Conservation (phyloP, 2,113 vertebrate genomes). For the Microcebus murinus region DNA sequence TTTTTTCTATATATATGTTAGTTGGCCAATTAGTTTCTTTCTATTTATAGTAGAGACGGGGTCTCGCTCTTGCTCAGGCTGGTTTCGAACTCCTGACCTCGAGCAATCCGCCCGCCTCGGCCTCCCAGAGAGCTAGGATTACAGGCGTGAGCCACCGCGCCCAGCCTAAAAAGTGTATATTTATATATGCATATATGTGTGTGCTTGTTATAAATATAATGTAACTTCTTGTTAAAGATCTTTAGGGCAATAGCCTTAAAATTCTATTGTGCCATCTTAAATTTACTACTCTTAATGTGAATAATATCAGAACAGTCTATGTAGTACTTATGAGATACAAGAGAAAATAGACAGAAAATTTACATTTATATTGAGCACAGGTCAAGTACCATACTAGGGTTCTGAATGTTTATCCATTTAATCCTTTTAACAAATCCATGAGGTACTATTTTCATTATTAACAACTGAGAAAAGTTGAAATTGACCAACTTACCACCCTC, state of each 20-base stretch:
- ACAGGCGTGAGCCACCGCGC: no score
- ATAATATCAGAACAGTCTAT: neutral
- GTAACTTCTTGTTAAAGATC: constrained; percentile 10
- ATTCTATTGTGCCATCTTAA: neutral
- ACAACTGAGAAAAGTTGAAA: constrained; percentile 3
- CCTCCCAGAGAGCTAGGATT: no score
- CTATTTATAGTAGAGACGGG: no score
- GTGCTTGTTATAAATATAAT: constrained; percentile 6
- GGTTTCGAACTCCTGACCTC: no score
- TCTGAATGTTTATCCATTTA: constrained; percentile 1
- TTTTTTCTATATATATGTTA: no score
- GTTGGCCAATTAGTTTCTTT: no score
- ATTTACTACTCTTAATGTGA: constrained; percentile 2
- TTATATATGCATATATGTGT: neutral
- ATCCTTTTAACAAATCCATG: neutral
- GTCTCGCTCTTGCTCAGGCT: no score
- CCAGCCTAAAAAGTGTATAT: neutral
- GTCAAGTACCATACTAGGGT: neutral
- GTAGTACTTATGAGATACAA: neutral
- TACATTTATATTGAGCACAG: neutral
- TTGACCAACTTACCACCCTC: neutral
- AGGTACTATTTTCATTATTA: neutral
- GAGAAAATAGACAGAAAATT: neutral
- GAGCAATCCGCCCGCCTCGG: no score
- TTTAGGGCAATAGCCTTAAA: constrained; percentile 17